These are phyloP conservation scores for honey bee (Apis mellifera) DNA, from an alignment of 1,140 invertebrate genomes.

Conservation along the genomic window DNA sequence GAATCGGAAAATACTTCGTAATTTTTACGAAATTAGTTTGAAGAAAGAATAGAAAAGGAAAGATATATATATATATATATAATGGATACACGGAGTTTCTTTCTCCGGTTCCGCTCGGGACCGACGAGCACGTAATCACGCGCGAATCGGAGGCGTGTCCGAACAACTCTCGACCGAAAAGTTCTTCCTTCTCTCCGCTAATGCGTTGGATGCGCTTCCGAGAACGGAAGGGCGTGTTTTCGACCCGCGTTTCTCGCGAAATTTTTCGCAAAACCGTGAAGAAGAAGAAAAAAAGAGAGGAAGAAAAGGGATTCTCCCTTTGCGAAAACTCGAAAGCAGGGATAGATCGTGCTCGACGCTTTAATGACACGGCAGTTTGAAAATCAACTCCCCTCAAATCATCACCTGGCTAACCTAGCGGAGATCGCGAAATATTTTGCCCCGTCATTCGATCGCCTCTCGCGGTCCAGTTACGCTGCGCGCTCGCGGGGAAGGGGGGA, in stretches of 20 bases:
- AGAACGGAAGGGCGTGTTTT: conserved; percentile 50
- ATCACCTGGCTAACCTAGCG: conserved; percentile 70
- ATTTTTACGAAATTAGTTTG: no score
- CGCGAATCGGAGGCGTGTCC: conserved; percentile 64
- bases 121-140: conserved; percentile 54
- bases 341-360: conserved; percentile 32
- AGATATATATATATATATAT: no score
- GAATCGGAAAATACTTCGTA: no score
- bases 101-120: no score
- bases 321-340: no score
- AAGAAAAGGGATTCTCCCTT: no score
- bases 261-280: conserved; percentile 35
- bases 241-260: conserved; percentile 13
- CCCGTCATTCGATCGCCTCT: conserved; percentile 56
- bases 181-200: conserved; percentile 45
- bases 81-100: no score
- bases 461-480: no score
- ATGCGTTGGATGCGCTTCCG: conserved; percentile 57
- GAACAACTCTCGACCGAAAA: conserved; percentile 36
- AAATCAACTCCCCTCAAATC: conserved; percentile 72
- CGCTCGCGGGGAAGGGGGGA: no score
- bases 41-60: no score
- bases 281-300: no score
- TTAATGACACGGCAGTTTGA: conserved; percentile 58
- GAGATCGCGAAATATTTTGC: conserved; percentile 63